Percentiles rank a stretch among this genome's conserved stretches.
Evolutionary conservation across 2,888 invertebrate genomes (phyloP).

Genomic region (Cheilosia grossa): DNA sequence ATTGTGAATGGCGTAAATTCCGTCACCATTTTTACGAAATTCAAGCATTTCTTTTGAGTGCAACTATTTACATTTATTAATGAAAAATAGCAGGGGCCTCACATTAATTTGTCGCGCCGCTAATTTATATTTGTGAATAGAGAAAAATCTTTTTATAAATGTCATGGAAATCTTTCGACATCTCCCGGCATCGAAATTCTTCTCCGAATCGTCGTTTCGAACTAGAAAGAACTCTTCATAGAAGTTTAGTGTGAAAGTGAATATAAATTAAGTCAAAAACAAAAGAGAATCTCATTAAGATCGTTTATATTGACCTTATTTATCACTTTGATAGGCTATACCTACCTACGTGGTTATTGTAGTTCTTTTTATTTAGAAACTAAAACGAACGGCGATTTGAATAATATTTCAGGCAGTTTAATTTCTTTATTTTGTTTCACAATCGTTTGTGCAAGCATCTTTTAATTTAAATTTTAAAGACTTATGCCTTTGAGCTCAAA

Average conservation of each 20-base stretch:
- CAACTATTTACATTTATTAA: constrained; percentile 21
- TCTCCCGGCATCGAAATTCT: background rate
- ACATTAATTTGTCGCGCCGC: constrained; percentile 31
- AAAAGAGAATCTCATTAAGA: constrained; percentile 6
- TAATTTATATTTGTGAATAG: constrained; percentile 19
- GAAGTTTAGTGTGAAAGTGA: constrained; percentile 10
- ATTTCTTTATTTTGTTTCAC: background rate
- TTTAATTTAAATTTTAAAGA: background rate
- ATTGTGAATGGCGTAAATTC: background rate
- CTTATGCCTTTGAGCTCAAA: too few relatives aligned
- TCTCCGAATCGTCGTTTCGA: background rate
- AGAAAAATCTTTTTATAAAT: constrained; percentile 19
- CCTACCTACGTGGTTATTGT: background rate
- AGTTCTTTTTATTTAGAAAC: background rate
- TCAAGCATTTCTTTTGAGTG: background rate
- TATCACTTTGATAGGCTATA: constrained; percentile 12
- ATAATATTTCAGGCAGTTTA: background rate
- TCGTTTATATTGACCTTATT: constrained; percentile 21
- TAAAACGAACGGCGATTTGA: background rate
- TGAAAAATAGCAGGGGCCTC: constrained; percentile 12
- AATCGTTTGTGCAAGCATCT: background rate
- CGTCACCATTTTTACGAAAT: background rate
- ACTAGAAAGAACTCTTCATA: constrained; percentile 3
- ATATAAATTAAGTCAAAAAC: constrained; percentile 1
- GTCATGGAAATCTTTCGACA: constrained; percentile 3